Conservation (phyloP, 2,113 vertebrate genomes). For the Mustela nigripes region DNA sequence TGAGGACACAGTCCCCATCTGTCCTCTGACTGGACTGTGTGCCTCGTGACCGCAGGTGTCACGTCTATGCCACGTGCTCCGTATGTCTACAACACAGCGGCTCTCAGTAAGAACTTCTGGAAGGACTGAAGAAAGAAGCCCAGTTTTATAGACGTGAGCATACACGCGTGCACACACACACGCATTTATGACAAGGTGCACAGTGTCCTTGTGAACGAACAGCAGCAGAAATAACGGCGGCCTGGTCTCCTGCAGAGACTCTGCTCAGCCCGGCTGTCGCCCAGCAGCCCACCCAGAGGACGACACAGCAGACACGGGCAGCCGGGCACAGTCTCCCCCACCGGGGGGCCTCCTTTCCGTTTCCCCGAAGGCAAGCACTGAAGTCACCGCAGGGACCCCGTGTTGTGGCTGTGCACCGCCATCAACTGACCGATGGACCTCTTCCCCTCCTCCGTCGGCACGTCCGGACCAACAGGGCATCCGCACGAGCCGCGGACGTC, state of each 20-base stretch:
- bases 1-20: too few relatives aligned
- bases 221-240: too few relatives aligned
- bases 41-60: background rate
- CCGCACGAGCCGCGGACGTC: accelerated
- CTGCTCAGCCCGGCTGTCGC: accelerated
- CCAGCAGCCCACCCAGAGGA: background rate
- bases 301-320: accelerated
- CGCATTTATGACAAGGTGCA: background rate
- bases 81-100: background rate
- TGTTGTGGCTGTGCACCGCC: background rate
- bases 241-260: background rate
- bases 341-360: accelerated
- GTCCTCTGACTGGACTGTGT: accelerated
- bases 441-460: background rate
- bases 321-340: background rate
- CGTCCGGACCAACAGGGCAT: accelerated
- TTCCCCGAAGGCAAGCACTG: background rate
- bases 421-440: background rate
- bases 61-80: accelerated
- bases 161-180: too few relatives aligned
- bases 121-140: background rate
- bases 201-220: too few relatives aligned
- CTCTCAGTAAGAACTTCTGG: background rate
- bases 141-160: background rate
- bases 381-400: background rate